Percentiles rank a stretch among this genome's conserved stretches.
Evolutionary conservation across 2,113 vertebrate genomes (phyloP).

Genomic region (Pseudorectes ferrugineus): DNA sequence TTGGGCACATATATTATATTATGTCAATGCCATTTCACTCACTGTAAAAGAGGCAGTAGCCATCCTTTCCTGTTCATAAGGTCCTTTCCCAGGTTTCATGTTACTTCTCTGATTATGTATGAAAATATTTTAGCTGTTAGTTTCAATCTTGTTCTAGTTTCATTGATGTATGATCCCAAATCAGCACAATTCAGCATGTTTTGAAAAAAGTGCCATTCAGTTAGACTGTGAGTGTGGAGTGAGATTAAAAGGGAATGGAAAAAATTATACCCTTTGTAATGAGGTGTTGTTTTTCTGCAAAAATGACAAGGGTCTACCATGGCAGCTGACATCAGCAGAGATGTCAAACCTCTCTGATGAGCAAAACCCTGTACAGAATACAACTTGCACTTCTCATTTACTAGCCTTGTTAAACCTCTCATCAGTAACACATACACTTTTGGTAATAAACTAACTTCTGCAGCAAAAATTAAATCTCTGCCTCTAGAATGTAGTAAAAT

Average conservation of each 20-base stretch:
- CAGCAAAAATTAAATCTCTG: neutral
- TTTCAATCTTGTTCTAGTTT: neutral
- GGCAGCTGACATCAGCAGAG: slow-evolving; percentile 27
- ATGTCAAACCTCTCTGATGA: slow-evolving; percentile 6
- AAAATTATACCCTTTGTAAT: neutral
- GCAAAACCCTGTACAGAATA: neutral
- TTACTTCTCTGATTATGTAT: neutral
- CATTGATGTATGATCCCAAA: neutral
- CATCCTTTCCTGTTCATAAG: neutral
- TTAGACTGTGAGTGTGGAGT: neutral
- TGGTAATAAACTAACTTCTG: neutral
- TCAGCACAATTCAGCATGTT: neutral
- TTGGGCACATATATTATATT: neutral
- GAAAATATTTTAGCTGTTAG: slow-evolving; percentile 4
- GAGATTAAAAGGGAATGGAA: neutral
- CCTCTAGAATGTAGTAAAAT: neutral
- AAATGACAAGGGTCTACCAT: neutral
- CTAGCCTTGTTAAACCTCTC: neutral
- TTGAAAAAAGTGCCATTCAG: neutral
- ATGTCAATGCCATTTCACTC: neutral
- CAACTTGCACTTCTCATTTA: neutral
- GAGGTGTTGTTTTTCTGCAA: neutral
- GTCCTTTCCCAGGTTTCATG: neutral
- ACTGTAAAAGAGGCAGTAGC: neutral
- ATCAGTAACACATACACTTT: neutral